Conservation (phyloP, 37 sponge, comb jelly and placozoan species). For the Agelas oroides region DNA sequence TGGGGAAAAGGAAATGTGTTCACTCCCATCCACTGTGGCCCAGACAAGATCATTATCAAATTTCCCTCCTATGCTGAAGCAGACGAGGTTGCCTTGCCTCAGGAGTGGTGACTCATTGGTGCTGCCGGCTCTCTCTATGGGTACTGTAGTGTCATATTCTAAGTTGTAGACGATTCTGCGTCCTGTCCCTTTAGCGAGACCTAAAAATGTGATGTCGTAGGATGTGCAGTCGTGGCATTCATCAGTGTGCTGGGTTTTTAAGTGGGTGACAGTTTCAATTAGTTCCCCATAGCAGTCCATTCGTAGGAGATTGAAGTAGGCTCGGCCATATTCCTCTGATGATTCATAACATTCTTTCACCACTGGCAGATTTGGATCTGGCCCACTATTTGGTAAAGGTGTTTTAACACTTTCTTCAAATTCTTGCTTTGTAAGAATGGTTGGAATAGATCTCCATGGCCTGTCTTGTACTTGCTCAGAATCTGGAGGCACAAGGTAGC, state of each 20-base stretch:
- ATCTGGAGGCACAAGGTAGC: background rate
- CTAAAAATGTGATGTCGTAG: background rate
- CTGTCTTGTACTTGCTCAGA: background rate
- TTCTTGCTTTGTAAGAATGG: slow-evolving; percentile 14
- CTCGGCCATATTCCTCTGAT: slow-evolving; percentile 24
- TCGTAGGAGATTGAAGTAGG: slow-evolving; percentile 27
- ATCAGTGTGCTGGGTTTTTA: background rate
- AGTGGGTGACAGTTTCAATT: background rate
- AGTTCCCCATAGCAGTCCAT: slow-evolving; percentile 19
- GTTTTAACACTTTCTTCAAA: slow-evolving; percentile 1
- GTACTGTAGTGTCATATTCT: background rate
- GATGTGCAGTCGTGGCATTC: background rate
- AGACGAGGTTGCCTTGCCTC: slow-evolving; percentile 6
- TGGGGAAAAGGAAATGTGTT: too few species aligned
- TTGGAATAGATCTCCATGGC: slow-evolving; percentile 33
- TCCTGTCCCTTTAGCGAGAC: background rate
- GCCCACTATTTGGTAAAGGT: background rate
- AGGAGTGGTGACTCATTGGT: background rate
- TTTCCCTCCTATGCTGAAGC: slow-evolving; percentile 14
- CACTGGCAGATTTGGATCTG: background rate
- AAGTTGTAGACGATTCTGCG: background rate
- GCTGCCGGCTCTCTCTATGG: background rate
- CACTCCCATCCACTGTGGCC: slow-evolving; percentile 9
- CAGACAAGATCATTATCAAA: slow-evolving; percentile 16
- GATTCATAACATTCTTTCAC: slow-evolving; percentile 14